Conservation (phyloP, 2,113 vertebrate species). For the Vidua macroura region DNA sequence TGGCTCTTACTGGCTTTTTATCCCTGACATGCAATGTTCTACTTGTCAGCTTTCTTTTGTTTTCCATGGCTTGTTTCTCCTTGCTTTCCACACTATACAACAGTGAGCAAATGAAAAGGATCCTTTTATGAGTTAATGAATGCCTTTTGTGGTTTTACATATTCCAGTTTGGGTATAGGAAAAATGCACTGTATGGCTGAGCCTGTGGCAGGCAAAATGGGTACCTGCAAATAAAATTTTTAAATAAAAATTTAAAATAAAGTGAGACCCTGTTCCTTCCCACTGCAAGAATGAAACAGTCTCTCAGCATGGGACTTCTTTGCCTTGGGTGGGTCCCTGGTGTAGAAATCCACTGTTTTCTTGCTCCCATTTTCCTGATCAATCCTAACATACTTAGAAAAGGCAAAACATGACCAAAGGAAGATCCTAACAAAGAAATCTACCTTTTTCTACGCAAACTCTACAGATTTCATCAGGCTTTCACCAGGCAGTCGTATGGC, state of each 20-base stretch:
- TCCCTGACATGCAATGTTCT: conserved; percentile 25
- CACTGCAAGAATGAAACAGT: not conserved
- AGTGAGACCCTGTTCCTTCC: not conserved
- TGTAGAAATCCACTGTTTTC: not conserved
- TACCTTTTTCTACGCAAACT: not conserved
- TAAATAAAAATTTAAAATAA: not conserved
- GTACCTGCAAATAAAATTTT: not conserved
- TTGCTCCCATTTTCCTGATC: not conserved
- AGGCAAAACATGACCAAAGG: not conserved
- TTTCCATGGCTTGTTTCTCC: conserved; percentile 38
- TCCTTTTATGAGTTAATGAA: conserved; percentile 5
- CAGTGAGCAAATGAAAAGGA: conserved; percentile 9
- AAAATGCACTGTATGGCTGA: not conserved
- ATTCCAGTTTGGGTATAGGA: not conserved
- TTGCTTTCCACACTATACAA: conserved; percentile 15
- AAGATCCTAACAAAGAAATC: not conserved
- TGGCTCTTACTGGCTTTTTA: conserved; percentile 15
- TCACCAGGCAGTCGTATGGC: rapidly evolving
- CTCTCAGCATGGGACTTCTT: not conserved
- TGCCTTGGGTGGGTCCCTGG: not conserved
- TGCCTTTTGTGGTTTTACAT: not conserved
- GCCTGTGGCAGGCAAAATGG: not conserved
- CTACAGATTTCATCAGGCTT: not conserved
- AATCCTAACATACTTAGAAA: not conserved
- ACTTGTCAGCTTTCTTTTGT: conserved; percentile 43